phyloP scores from a whole-genome alignment of 2,797 vertebrate genomes.

The Iguana delicatissima region DNA sequence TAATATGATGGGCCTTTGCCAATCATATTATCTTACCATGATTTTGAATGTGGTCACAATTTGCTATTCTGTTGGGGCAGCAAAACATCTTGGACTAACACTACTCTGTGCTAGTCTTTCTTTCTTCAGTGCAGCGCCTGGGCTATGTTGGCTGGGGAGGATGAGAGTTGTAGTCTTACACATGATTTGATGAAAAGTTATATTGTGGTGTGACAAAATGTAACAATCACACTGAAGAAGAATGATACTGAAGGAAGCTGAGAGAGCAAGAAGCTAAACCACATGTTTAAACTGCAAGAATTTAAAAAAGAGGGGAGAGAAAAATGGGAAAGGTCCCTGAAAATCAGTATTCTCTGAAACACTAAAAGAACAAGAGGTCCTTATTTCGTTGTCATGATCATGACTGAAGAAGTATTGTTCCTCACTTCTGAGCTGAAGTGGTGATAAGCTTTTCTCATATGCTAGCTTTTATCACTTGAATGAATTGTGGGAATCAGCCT shows the following conservation, averaged over 20 bases:
- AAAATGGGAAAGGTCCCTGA: background rate
- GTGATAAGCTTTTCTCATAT: background rate
- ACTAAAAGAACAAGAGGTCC: background rate
- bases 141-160: background rate
- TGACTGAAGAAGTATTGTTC: background rate
- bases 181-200: background rate
- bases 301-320: background rate
- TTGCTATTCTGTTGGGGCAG: background rate
- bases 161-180: background rate
- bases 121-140: background rate
- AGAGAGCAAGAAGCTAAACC: background rate
- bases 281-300: background rate
- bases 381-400: background rate
- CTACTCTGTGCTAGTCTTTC: background rate
- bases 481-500: background rate
- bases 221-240: no score
- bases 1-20: background rate
- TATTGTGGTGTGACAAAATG: background rate
- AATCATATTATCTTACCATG: background rate
- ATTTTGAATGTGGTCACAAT: background rate
- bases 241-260: background rate
- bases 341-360: background rate
- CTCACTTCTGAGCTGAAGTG: background rate
- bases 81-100: background rate
- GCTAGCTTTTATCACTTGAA: background rate